Conservation (phyloP, 2,113 vertebrate genomes). For the Nycticorax nycticorax region DNA sequence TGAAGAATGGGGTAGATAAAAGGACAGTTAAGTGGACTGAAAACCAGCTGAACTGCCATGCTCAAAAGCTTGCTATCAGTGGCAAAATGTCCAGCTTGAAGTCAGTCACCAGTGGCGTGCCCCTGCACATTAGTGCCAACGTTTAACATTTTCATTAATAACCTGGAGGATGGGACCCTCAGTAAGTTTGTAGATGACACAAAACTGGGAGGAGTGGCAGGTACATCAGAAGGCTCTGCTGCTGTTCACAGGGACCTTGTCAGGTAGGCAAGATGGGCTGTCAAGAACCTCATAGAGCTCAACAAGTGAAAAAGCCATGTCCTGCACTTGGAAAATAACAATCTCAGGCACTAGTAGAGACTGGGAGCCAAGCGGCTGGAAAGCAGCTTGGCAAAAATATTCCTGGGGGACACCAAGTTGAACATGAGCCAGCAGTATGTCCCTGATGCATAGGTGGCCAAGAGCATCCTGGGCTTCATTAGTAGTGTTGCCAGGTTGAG, state of each 20-base stretch:
- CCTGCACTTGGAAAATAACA: background rate
- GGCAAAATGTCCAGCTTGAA: background rate
- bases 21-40: background rate
- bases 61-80: background rate
- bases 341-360: background rate
- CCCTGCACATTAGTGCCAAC: background rate
- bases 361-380: background rate
- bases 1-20: background rate
- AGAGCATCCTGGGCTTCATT: background rate
- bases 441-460: background rate
- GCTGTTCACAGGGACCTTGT: background rate
- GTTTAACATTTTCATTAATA: background rate
- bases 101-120: fast-evolving
- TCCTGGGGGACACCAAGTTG: background rate
- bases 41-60: background rate
- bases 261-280: background rate
- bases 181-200: background rate
- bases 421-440: background rate
- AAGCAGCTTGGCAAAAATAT: background rate
- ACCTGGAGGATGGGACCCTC: background rate
- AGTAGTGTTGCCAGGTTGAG: background rate
- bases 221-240: background rate
- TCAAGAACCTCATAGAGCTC: background rate
- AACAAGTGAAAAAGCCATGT: background rate
- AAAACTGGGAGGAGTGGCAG: background rate